Percentiles rank a stretch among this genome's conserved stretches.
These are phyloP conservation scores for Chaetodon auriga DNA, from an alignment of 2,113 vertebrate species.

Conservation along the genomic window DNA sequence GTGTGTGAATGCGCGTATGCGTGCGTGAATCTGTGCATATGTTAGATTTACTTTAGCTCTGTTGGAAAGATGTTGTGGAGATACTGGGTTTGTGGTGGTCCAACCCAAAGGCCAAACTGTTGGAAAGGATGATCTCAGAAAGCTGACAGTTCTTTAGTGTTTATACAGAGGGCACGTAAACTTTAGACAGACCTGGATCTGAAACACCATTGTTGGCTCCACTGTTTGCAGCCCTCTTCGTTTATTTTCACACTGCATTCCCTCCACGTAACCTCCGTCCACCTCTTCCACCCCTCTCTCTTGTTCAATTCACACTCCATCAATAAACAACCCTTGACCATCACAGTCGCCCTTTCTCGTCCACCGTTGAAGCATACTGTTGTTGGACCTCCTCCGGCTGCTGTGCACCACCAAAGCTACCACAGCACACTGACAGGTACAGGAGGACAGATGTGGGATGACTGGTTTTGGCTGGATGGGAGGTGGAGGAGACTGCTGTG, in stretches of 20 bases:
- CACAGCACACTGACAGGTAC: constrained; percentile 4
- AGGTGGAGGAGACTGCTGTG: constrained; percentile 32
- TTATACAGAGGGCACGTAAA: constrained; percentile 59
- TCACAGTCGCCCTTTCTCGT: constrained; percentile 57
- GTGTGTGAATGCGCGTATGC: neutral
- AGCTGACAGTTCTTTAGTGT: constrained; percentile 48
- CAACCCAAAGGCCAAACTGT: neutral
- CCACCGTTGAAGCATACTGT: constrained; percentile 36
- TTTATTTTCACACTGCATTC: constrained; percentile 79
- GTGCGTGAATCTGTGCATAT: constrained; percentile 1
- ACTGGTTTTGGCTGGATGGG: neutral
- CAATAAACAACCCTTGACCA: constrained; percentile 63
- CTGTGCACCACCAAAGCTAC: constrained; percentile 16
- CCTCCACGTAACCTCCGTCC: constrained; percentile 27
- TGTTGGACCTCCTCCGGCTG: constrained; percentile 27
- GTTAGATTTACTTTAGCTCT: constrained; percentile 34
- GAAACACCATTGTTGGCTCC: constrained; percentile 48
- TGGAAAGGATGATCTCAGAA: constrained; percentile 74
- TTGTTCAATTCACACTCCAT: constrained; percentile 63
- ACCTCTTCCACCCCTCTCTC: constrained; percentile 36
- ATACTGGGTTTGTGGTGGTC: constrained; percentile 29
- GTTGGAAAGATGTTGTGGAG: constrained; percentile 21
- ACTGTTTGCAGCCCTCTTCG: constrained; percentile 31
- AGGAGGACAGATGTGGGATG: constrained; percentile 52
- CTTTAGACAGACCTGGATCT: constrained; percentile 34